phyloP scores from a whole-genome alignment of 2,113 vertebrate genomes.

The Hippocampus guttulatus region DNA sequence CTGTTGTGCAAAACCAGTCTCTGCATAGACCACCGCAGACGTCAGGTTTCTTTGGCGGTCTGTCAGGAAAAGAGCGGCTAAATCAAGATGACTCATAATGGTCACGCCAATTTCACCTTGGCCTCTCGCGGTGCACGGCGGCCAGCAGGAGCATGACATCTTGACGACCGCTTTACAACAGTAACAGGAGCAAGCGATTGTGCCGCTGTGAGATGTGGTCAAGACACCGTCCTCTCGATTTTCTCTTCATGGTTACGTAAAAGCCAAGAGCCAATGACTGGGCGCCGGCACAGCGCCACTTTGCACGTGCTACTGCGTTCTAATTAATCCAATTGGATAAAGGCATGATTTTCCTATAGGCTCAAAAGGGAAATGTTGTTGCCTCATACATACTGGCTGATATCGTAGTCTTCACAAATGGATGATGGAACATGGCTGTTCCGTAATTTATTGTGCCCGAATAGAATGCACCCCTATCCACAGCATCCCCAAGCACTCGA shows the following conservation, averaged over 20 bases:
- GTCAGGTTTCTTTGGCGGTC: constrained; percentile 34
- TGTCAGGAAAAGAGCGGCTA: constrained; percentile 43
- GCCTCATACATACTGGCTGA: constrained; percentile 30
- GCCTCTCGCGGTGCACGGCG: constrained; percentile 54
- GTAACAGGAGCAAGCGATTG: constrained; percentile 33
- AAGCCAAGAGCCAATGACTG: constrained; percentile 30
- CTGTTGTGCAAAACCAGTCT: constrained; percentile 21
- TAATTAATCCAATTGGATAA: constrained; percentile 41
- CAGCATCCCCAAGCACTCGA: constrained; percentile 45
- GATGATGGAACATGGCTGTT: constrained; percentile 41
- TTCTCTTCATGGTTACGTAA: constrained; percentile 18
- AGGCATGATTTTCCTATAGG: constrained; percentile 27
- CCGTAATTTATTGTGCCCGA: constrained; percentile 58
- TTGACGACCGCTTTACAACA: constrained; percentile 40
- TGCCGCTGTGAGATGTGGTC: constrained; percentile 42
- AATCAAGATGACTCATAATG: constrained; percentile 66
- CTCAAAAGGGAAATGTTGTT: constrained; percentile 15
- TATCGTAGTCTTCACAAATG: constrained; percentile 20
- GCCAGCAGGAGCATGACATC: constrained; percentile 61
- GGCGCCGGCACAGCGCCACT: constrained; percentile 11
- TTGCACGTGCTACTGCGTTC: constrained; percentile 11
- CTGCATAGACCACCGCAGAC: constrained; percentile 17
- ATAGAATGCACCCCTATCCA: constrained; percentile 39
- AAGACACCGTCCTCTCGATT: constrained; percentile 23
- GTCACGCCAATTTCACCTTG: constrained; percentile 56